These are phyloP conservation scores for Cydia amplana DNA, from an alignment of 1,140 invertebrate species.

Conservation along the genomic window DNA sequence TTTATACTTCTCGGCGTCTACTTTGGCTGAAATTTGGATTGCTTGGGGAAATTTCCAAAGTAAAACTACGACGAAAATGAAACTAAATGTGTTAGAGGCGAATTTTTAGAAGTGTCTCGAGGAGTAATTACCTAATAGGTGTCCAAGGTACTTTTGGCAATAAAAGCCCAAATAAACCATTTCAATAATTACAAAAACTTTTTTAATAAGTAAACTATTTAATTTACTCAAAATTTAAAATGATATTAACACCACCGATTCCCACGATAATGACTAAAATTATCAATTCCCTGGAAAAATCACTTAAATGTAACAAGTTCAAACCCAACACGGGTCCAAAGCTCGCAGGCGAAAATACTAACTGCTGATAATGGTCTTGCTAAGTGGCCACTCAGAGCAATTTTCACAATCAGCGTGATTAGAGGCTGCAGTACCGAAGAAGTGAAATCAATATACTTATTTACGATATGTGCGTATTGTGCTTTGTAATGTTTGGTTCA, in stretches of 20 bases:
- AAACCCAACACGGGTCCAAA: not conserved
- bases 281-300: constrained; percentile 10
- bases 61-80: too few relatives aligned
- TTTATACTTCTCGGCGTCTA: too few relatives aligned
- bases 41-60: too few relatives aligned
- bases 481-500: not conserved
- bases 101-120: too few relatives aligned
- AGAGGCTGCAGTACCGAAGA: not conserved
- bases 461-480: not conserved
- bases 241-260: not conserved
- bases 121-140: too few relatives aligned
- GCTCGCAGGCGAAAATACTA: not conserved
- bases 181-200: not conserved
- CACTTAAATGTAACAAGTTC: not conserved
- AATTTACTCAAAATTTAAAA: not conserved
- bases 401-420: not conserved
- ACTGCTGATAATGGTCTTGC: constrained; percentile 3
- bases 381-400: constrained; percentile 11
- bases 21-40: too few relatives aligned
- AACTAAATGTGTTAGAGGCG: too few relatives aligned
- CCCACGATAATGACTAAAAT: constrained; percentile 5
- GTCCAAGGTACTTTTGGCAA: not conserved
- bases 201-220: not conserved
- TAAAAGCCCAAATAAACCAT: too few relatives aligned
- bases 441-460: constrained; percentile 11